These are phyloP conservation scores for Drosophila asahinai DNA, from an alignment of 1,140 invertebrate genomes.

Conservation along the genomic window DNA sequence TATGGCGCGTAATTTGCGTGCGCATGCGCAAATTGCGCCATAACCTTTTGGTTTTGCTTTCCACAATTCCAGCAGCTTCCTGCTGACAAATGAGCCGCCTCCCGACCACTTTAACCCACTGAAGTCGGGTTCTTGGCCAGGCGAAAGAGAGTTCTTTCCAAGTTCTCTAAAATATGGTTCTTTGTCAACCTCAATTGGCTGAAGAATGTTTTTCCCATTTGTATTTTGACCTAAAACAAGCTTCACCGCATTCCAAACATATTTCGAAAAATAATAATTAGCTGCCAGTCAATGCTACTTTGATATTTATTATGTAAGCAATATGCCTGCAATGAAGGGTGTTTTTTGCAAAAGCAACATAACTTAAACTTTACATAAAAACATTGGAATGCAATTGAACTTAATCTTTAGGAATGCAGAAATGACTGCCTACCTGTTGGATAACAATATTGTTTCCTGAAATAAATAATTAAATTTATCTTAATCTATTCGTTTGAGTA, in stretches of 20 bases:
- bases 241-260: neutral
- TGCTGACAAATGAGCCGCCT: slow-evolving; percentile 74
- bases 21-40: slow-evolving; percentile 77
- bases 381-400: neutral
- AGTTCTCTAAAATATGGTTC: neutral
- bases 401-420: neutral
- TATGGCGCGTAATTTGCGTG: slow-evolving; percentile 82
- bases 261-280: neutral
- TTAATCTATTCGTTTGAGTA: too few relatives aligned
- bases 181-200: neutral
- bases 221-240: neutral
- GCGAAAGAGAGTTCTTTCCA: slow-evolving; percentile 13
- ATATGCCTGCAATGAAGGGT: neutral
- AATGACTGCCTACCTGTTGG: too few relatives aligned
- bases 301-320: neutral
- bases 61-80: slow-evolving; percentile 58
- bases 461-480: too few relatives aligned
- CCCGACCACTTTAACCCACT: slow-evolving; percentile 41
- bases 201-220: neutral
- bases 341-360: neutral
- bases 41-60: slow-evolving; percentile 61
- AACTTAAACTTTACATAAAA: neutral
- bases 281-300: neutral
- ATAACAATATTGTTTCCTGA: too few relatives aligned
- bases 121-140: slow-evolving; percentile 15